Evolutionary conservation across 2,113 vertebrate species (phyloP).

Genomic region (Sapayoa aenigma): DNA sequence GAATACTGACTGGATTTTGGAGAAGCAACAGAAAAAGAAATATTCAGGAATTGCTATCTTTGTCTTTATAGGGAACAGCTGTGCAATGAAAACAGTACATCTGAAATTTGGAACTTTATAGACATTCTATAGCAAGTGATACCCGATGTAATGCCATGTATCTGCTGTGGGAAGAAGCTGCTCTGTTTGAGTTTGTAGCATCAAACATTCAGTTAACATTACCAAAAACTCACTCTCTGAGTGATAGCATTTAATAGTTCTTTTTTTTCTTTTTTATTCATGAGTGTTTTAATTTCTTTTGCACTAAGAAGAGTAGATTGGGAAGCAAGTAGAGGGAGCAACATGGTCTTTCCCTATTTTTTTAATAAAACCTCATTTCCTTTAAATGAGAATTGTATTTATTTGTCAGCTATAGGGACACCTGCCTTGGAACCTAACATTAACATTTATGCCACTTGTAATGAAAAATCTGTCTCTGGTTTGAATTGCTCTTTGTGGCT

Average conservation of each 20-base stretch:
- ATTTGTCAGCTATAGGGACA: background rate
- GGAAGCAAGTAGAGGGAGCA: background rate
- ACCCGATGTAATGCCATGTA: background rate
- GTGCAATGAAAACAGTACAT: background rate
- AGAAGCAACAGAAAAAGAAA: background rate
- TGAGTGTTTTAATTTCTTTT: background rate
- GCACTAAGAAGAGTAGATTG: background rate
- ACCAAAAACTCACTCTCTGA: background rate
- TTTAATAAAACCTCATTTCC: background rate
- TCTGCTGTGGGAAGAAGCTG: background rate
- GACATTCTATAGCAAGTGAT: background rate
- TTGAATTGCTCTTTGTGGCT: background rate
- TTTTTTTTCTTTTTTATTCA: background rate
- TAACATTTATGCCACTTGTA: background rate
- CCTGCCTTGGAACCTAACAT: background rate
- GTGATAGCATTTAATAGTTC: background rate
- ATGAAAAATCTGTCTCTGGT: background rate
- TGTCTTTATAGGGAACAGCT: background rate
- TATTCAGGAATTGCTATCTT: background rate
- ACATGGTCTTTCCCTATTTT: background rate
- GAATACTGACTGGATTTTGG: background rate
- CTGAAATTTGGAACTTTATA: background rate
- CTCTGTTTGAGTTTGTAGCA: background rate
- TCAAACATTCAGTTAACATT: background rate
- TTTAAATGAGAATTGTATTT: background rate